These are phyloP conservation scores for Amblyraja radiata DNA, from an alignment of 2,797 vertebrate genomes.

Conservation along the genomic window DNA sequence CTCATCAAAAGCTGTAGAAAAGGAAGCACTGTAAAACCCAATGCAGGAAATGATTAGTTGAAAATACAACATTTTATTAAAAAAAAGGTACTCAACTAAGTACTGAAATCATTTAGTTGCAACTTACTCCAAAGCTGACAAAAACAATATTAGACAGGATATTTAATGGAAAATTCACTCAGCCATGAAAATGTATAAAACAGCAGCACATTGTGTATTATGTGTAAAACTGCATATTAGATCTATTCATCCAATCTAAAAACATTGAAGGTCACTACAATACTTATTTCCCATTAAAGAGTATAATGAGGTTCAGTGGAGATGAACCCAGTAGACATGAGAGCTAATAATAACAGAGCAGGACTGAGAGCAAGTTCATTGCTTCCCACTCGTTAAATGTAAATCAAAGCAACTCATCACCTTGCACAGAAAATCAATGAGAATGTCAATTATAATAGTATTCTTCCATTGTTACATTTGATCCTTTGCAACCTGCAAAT, in stretches of 20 bases:
- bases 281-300: neutral
- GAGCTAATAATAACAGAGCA: neutral
- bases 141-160: neutral
- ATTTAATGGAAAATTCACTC: neutral
- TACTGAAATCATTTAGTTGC: neutral
- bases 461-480: neutral
- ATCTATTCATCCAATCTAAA: neutral
- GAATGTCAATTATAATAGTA: neutral
- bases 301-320: neutral
- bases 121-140: neutral
- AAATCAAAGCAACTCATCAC: neutral
- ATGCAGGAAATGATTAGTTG: conserved; percentile 60
- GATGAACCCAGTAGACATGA: neutral
- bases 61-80: conserved; percentile 28
- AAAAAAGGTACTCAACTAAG: conserved; percentile 40
- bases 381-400: neutral
- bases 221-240: neutral
- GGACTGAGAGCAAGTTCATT: neutral
- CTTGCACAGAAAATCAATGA: neutral
- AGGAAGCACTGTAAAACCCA: conserved; percentile 65
- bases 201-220: neutral
- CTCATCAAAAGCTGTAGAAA: conserved; percentile 91
- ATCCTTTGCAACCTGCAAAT: neutral
- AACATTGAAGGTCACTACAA: neutral
- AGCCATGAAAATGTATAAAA: conserved; percentile 21